Conservation (phyloP, 2,113 vertebrate genomes). For the Pluvialis apricaria region DNA sequence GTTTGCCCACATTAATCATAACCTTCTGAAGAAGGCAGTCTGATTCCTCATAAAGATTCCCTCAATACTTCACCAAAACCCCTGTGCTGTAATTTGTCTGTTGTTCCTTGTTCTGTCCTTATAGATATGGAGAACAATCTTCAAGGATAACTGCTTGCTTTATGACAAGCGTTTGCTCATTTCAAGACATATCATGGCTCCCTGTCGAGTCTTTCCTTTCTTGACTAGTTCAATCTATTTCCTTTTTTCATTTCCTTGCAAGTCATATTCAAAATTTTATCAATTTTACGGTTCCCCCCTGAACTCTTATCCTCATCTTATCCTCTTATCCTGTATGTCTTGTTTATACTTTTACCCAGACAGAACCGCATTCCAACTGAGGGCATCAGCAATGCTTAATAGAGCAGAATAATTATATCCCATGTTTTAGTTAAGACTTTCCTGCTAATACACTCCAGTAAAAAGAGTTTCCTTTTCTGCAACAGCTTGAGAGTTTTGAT, state of each 20-base stretch:
- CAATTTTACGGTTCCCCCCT: not conserved
- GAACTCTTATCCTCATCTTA: not conserved
- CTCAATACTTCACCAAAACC: not conserved
- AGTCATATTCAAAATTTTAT: not conserved
- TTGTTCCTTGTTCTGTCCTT: not conserved
- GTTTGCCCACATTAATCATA: not conserved
- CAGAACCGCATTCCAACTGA: not conserved
- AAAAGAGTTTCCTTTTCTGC: not conserved
- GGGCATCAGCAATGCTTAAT: not conserved
- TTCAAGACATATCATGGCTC: not conserved
- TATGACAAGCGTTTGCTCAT: conserved; percentile 1
- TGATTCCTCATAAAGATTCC: not conserved
- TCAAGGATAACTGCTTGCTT: not conserved
- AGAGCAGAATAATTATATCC: conserved; percentile 36
- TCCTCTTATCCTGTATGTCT: not conserved
- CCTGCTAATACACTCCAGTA: not conserved
- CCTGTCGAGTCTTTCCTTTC: not conserved
- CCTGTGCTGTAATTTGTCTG: not conserved
- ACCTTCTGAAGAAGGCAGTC: not conserved
- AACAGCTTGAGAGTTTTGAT: conserved; percentile 5
- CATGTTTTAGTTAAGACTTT: not conserved
- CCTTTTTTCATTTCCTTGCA: not conserved
- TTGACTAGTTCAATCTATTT: not conserved
- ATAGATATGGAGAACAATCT: not conserved
- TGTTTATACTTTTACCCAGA: not conserved